Percentiles rank a stretch among this genome's conserved stretches.
Evolutionary conservation across 1,140 invertebrate species (phyloP).

Genomic region (Ceratoteleas bidentatus): DNA sequence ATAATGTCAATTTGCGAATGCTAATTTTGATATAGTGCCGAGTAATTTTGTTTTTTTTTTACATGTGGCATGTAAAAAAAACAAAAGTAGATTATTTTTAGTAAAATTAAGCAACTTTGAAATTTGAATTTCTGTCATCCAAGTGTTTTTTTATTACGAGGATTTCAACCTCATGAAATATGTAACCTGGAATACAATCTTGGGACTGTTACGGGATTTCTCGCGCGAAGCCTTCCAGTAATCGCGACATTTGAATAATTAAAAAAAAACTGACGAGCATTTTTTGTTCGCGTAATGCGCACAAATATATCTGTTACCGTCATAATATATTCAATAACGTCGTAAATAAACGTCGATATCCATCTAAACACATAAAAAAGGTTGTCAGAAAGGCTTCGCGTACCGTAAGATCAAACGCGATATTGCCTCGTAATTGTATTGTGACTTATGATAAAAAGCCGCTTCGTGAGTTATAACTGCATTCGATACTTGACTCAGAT

Average conservation of each 20-base stretch:
- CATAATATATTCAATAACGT: conserved; percentile 63
- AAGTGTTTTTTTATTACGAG: no score
- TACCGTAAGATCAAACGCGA: conserved; percentile 56
- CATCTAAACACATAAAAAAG: conserved; percentile 55
- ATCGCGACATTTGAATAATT: conserved; percentile 24
- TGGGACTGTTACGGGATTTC: conserved; percentile 28
- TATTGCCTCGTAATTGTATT: conserved; percentile 65
- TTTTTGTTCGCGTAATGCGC: conserved; percentile 47
- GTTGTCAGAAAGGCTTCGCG: conserved; percentile 50
- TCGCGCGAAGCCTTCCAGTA: conserved; percentile 18
- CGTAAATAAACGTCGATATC: conserved; percentile 58
- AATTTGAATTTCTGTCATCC: no score
- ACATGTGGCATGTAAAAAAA: background rate
- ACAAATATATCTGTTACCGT: conserved; percentile 63
- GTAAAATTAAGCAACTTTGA: no score
- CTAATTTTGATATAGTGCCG: background rate
- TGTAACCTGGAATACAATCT: no score
- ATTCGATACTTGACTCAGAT: conserved; percentile 64
- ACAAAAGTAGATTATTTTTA: no score
- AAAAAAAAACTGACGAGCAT: conserved; percentile 5
- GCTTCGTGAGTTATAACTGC: conserved; percentile 64
- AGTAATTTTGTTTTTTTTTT: background rate
- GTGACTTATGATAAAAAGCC: conserved; percentile 64
- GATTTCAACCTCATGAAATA: no score
- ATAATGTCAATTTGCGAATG: no score